phyloP scores from a whole-genome alignment of 2,888 invertebrate genomes.

The Ormyrus nitidulus region DNA sequence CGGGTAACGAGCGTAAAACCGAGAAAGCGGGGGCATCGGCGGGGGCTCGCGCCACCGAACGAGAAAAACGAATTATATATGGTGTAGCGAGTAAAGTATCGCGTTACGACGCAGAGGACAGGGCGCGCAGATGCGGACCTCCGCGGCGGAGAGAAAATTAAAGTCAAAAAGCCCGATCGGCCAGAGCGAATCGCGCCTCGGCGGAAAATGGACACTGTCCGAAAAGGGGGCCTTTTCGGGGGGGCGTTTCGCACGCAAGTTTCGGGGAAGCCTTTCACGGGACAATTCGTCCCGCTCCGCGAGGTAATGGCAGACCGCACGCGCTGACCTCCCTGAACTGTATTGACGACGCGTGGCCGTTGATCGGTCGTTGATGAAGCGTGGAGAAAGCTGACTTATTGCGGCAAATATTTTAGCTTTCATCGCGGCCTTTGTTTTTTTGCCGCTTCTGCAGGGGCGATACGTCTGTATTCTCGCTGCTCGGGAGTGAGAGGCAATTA shows the following conservation, averaged over 20 bases:
- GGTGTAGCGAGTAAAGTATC: slow-evolving; percentile 28
- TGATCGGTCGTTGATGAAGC: not conserved
- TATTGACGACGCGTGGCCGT: not conserved
- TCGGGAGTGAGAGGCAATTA: no score
- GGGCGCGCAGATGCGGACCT: slow-evolving; percentile 25
- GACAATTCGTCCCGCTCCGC: slow-evolving; percentile 24
- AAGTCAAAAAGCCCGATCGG: not conserved
- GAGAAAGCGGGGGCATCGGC: not conserved
- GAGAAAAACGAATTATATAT: slow-evolving; percentile 20
- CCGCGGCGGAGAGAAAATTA: not conserved
- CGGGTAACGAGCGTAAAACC: slow-evolving; percentile 42
- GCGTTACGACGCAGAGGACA: slow-evolving; percentile 6
- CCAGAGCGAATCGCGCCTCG: slow-evolving; percentile 35
- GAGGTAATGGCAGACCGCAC: slow-evolving; percentile 21
- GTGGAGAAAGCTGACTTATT: slow-evolving; percentile 33
- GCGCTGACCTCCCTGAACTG: not conserved
- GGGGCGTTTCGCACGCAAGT: not conserved
- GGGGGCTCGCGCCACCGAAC: not conserved
- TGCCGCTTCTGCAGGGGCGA: not conserved
- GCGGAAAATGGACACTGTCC: slow-evolving; percentile 31
- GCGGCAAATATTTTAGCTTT: slow-evolving; percentile 47
- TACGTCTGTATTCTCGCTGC: no score
- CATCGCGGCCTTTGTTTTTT: slow-evolving; percentile 15
- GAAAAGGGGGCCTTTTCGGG: not conserved
- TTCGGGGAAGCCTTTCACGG: slow-evolving; percentile 33